These are phyloP conservation scores for Semnornis frantzii DNA, from an alignment of 2,113 vertebrate genomes.

Conservation along the genomic window DNA sequence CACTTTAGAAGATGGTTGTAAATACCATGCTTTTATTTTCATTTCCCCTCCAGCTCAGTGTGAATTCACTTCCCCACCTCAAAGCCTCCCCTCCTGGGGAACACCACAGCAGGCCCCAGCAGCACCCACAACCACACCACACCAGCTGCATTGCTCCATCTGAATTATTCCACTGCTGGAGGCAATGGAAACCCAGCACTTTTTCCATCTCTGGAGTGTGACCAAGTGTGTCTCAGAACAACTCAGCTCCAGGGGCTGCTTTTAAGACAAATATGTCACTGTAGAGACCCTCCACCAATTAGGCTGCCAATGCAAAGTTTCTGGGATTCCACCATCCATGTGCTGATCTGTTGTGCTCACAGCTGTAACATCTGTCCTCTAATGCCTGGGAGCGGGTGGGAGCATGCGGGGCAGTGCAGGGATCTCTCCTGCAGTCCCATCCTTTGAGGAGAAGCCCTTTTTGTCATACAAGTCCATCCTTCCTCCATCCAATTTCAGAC, in stretches of 20 bases:
- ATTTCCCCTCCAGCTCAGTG: background rate
- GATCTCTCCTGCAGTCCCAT: background rate
- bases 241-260: background rate
- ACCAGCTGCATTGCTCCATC: background rate
- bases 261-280: background rate
- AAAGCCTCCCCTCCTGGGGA: background rate
- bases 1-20: fast-evolving
- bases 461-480: background rate
- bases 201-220: background rate
- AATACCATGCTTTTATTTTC: background rate
- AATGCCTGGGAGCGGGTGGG: fast-evolving
- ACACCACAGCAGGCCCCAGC: fast-evolving
- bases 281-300: background rate
- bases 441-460: background rate
- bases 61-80: fast-evolving
- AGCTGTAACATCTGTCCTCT: background rate
- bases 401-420: fast-evolving
- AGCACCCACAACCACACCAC: background rate
- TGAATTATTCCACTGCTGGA: background rate
- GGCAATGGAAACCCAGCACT: background rate
- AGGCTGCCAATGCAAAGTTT: background rate
- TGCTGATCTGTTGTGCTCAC: background rate
- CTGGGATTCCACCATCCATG: background rate
- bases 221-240: background rate
- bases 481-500: background rate